Conservation (phyloP, 1,140 invertebrate species). For the Drepana arcuata region DNA sequence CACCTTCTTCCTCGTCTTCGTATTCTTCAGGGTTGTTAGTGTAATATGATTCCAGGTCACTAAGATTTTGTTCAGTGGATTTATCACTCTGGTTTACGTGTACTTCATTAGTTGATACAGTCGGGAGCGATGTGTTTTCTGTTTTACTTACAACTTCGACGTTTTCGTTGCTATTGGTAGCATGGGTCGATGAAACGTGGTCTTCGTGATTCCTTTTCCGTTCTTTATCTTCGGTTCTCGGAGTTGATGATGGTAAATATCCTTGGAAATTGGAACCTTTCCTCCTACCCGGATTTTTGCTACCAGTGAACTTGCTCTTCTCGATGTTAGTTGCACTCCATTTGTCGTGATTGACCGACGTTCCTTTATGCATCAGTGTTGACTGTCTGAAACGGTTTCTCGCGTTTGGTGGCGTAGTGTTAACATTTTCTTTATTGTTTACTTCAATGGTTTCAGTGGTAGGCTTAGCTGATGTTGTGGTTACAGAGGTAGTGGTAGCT, state of each 20-base stretch:
- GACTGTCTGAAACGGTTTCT: conserved; percentile 57
- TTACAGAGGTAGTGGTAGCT: conserved; percentile 3
- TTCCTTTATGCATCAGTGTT: conserved; percentile 50
- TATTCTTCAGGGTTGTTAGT: conserved; percentile 11
- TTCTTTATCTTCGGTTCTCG: conserved; percentile 17
- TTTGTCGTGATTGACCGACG: conserved; percentile 57
- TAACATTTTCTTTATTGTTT: too few relatives aligned
- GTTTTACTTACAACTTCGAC: neutral
- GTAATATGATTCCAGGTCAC: too few relatives aligned
- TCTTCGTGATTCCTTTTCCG: conserved; percentile 22
- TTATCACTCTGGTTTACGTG: conserved; percentile 7
- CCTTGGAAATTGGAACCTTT: conserved; percentile 59
- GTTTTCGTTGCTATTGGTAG: conserved; percentile 1
- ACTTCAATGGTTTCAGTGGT: too few relatives aligned
- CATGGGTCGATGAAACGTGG: conserved; percentile 3
- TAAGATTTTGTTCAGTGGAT: conserved; percentile 7
- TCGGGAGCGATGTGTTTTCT: neutral
- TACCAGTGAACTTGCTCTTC: conserved; percentile 27
- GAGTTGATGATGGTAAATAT: conserved; percentile 31
- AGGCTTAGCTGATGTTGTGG: conserved; percentile 8
- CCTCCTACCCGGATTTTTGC: conserved; percentile 28
- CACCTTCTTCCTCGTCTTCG: conserved; percentile 14
- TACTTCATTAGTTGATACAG: conserved; percentile 8
- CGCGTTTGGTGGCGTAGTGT: conserved; percentile 29
- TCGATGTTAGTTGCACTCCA: conserved; percentile 29